Evolutionary conservation across 2,797 vertebrate species (phyloP).

Genomic region (Tamandua tetradactyla): DNA sequence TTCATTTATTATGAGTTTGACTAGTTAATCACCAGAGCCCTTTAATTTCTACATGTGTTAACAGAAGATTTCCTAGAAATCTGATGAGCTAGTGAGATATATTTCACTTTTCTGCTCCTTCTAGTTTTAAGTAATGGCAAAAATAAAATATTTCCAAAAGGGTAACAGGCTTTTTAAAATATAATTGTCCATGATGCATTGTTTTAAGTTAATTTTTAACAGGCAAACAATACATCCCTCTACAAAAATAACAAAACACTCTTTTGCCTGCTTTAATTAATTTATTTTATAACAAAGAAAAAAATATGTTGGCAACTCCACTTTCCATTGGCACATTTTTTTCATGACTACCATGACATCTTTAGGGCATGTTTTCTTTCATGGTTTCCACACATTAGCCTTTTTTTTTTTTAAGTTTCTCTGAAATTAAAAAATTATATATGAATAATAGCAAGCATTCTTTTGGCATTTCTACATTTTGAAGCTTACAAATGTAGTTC

Average conservation of each 20-base stretch:
- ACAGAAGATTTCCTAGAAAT: not conserved
- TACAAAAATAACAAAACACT: not conserved
- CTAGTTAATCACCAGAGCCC: not conserved
- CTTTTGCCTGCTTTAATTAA: not conserved
- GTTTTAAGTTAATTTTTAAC: not conserved
- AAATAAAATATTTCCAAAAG: not conserved
- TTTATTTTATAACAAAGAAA: not conserved
- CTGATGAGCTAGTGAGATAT: not conserved
- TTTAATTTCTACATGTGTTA: not conserved
- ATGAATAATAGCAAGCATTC: not conserved
- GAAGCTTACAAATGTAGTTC: constrained; percentile 69
- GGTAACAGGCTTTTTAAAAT: not conserved
- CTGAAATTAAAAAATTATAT: not conserved
- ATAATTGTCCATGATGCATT: not conserved
- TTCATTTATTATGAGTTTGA: not conserved
- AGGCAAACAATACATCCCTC: not conserved
- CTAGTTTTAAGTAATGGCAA: not conserved
- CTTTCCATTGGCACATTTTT: not conserved
- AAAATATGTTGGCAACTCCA: not conserved
- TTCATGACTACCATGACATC: not conserved
- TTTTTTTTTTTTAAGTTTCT: not conserved
- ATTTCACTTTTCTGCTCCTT: not conserved
- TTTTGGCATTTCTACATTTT: constrained; percentile 59
- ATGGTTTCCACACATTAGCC: not conserved
- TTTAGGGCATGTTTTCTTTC: not conserved